Evolutionary conservation across 2,797 vertebrate genomes (phyloP).

Genomic region (Rhinatrema bivittatum): DNA sequence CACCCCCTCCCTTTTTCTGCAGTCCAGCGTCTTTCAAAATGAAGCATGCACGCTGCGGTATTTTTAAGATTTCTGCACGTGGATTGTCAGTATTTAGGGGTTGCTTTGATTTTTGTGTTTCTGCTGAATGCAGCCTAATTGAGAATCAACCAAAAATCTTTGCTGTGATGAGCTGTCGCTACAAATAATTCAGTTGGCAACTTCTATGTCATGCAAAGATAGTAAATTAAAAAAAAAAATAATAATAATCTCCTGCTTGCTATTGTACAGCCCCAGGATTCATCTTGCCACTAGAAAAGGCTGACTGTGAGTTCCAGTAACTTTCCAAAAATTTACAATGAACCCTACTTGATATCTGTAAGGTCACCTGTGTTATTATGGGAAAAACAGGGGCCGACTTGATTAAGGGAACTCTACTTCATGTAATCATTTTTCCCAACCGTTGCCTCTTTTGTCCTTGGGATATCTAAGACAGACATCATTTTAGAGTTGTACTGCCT

Average conservation of each 20-base stretch:
- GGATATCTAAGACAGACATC: too few species aligned
- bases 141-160: constrained; percentile 55
- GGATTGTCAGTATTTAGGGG: constrained; percentile 53
- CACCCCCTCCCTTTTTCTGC: too few species aligned
- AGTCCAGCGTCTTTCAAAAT: too few species aligned
- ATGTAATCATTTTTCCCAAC: too few species aligned
- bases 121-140: constrained; percentile 50
- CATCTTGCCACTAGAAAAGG: constrained; percentile 57
- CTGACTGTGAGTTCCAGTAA: constrained; percentile 56
- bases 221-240: constrained; percentile 70
- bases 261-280: constrained; percentile 64
- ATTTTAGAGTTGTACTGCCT: too few species aligned
- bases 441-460: too few species aligned
- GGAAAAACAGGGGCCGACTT: too few species aligned
- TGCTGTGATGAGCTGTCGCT: constrained; percentile 54
- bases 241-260: constrained; percentile 65
- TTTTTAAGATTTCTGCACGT: constrained; percentile 41
- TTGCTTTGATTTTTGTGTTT: constrained; percentile 47
- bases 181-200: constrained; percentile 59
- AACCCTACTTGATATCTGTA: constrained; percentile 50
- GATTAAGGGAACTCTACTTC: too few species aligned
- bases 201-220: constrained; percentile 64
- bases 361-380: constrained; percentile 52
- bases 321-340: constrained; percentile 61
- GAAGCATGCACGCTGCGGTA: too few species aligned